Conservation (phyloP, 2,888 invertebrate species). For the Drosophila pseudotalamancana region DNA sequence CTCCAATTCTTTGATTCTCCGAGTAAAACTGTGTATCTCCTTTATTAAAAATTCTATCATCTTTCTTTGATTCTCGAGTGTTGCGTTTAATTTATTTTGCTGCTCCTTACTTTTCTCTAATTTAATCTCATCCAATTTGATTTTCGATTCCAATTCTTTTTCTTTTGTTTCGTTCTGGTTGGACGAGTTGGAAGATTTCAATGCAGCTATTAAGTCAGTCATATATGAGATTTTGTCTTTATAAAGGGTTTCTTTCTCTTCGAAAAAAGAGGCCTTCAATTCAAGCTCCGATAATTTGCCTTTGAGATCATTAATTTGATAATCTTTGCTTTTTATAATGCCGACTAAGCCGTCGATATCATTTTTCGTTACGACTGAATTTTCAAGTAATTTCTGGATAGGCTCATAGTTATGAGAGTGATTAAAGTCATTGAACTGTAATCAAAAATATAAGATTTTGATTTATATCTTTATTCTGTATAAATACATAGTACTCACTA, state of each 20-base stretch:
- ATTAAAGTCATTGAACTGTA: background rate
- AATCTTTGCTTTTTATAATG: background rate
- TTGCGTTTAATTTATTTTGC: constrained; percentile 2
- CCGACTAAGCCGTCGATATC: background rate
- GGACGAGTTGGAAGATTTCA: constrained; percentile 8
- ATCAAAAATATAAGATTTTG: too few relatives aligned
- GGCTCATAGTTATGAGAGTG: constrained; percentile 5
- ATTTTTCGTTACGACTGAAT: too few relatives aligned
- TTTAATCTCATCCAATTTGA: constrained; percentile 6
- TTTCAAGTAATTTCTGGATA: too few relatives aligned
- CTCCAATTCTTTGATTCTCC: background rate
- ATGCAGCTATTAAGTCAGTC: constrained; percentile 11
- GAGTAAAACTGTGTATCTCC: constrained; percentile 1
- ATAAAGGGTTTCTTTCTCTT: constrained; percentile 11
- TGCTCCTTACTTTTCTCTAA: background rate
- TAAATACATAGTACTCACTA: constrained; percentile 7
- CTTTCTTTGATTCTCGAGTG: background rate
- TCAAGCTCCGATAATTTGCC: constrained; percentile 9
- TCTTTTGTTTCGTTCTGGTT: background rate
- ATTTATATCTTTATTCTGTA: too few relatives aligned
- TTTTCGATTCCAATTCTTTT: background rate
- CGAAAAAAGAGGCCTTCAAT: constrained; percentile 3
- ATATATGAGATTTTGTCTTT: constrained; percentile 17
- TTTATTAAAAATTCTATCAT: constrained; percentile 6
- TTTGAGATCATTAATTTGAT: constrained; percentile 9